A percentile compares a stretch with the other conserved stretches of the same genome.
phyloP scores from a whole-genome alignment of 2,113 vertebrate species.

The Murina feae region DNA sequence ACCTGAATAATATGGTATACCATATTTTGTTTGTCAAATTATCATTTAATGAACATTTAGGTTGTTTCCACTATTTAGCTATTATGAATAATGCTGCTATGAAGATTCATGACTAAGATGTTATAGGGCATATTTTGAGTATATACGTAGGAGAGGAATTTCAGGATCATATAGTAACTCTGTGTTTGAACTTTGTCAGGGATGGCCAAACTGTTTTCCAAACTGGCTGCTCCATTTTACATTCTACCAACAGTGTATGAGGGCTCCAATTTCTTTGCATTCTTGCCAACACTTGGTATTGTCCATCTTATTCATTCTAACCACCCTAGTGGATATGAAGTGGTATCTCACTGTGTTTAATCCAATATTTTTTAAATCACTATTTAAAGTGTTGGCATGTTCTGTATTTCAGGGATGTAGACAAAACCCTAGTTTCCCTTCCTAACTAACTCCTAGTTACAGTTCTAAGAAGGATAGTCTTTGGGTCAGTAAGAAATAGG shows the following conservation, averaged over 20 bases:
- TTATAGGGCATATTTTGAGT: neutral
- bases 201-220: neutral
- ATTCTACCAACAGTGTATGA: neutral
- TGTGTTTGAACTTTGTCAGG: neutral
- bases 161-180: neutral
- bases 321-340: neutral
- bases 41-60: neutral
- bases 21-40: neutral
- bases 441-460: neutral
- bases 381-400: neutral
- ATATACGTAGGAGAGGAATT: neutral
- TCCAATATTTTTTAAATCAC: neutral
- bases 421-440: neutral
- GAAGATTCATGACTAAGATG: neutral
- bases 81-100: neutral
- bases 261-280: neutral
- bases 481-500: neutral
- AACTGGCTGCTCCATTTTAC: neutral
- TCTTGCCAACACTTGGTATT: neutral
- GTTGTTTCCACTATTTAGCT: neutral
- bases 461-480: neutral
- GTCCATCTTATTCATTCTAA: neutral
- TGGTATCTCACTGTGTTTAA: neutral
- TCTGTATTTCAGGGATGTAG: neutral
- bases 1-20: neutral